Evolutionary conservation across 2,888 invertebrate genomes (phyloP).

Genomic region (Harpalus rubripes): DNA sequence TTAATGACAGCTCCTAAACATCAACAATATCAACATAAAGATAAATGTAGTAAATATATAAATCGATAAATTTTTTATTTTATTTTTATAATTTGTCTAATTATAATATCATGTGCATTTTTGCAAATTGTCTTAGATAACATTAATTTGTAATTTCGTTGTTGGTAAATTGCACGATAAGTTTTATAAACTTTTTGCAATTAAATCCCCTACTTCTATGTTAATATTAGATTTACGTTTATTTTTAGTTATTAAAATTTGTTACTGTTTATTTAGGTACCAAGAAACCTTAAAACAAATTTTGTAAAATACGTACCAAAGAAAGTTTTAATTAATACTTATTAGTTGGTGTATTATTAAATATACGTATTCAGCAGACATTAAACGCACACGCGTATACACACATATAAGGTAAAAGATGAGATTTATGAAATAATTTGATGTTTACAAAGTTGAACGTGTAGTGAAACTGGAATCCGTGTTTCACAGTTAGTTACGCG

Average conservation of each 20-base stretch:
- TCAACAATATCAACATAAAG: no score
- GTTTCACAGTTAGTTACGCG: slow-evolving; percentile 5
- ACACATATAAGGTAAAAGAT: background rate
- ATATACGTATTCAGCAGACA: background rate
- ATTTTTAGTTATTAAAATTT: background rate
- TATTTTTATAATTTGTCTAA: no score
- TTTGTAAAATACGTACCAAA: background rate
- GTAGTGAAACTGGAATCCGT: background rate
- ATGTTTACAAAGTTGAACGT: slow-evolving; percentile 31
- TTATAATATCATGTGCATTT: no score
- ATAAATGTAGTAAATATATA: no score
- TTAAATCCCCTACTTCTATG: no score
- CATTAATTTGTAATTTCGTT: no score
- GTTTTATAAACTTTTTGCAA: no score
- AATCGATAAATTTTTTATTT: no score
- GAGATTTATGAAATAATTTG: background rate
- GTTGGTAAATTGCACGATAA: no score
- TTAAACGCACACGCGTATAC: background rate
- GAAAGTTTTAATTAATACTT: background rate
- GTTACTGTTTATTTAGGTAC: background rate
- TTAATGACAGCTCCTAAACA: no score
- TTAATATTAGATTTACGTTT: background rate
- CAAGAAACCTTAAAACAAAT: background rate
- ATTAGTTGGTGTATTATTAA: background rate
- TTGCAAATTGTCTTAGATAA: no score